A percentile compares a stretch with the other conserved stretches of the same genome.
Conservation (phyloP, 2,113 vertebrate genomes). For the Cathartes aura region DNA sequence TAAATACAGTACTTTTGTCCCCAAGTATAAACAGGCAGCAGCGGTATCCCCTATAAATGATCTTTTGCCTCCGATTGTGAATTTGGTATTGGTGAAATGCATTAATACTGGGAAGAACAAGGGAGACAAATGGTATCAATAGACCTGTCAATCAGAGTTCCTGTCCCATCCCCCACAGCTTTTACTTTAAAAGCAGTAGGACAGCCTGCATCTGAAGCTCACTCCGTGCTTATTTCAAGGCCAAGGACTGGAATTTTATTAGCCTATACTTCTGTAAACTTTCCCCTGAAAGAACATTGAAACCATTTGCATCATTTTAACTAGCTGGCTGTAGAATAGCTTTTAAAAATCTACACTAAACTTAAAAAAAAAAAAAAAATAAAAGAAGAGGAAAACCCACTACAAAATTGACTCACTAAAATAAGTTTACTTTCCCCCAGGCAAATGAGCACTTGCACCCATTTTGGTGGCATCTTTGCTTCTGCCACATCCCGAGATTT, state of each 20-base stretch:
- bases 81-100: not conserved
- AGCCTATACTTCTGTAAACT: conserved; percentile 13
- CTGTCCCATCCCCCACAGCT: not conserved
- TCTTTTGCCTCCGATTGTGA: not conserved
- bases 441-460: not conserved
- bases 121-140: not conserved
- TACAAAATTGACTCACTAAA: not conserved
- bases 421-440: not conserved
- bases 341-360: not conserved
- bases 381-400: not conserved
- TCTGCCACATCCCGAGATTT: not conserved
- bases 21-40: not conserved
- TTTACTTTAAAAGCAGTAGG: not conserved
- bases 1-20: not conserved
- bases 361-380: not conserved
- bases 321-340: not conserved
- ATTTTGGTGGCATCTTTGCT: not conserved
- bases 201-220: not conserved
- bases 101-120: not conserved
- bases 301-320: conserved; percentile 23
- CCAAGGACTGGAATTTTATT: not conserved
- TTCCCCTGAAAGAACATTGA: conserved; percentile 19
- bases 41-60: fast-evolving
- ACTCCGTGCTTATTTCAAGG: not conserved
- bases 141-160: not conserved